Evolutionary conservation across 2,797 vertebrate species (phyloP).

Genomic region (Sphaeramia orbicularis): DNA sequence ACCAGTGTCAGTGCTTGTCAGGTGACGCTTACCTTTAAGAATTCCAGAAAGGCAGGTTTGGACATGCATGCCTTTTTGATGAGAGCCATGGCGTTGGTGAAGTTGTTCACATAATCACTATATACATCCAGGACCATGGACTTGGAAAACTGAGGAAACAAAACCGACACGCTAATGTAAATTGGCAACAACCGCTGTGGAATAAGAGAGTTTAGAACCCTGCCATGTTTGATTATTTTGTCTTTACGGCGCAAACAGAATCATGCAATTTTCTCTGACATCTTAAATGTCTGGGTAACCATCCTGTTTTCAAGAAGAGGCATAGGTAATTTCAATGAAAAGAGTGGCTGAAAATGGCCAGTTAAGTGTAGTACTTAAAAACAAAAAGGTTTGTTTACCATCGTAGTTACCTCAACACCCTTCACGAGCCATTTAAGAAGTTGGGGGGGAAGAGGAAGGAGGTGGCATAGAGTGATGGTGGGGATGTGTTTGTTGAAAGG

Average conservation of each 20-base stretch:
- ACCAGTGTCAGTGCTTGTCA: background rate
- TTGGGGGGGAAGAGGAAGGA: slow-evolving; percentile 46
- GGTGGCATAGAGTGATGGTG: slow-evolving; percentile 15
- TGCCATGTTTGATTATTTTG: slow-evolving; percentile 31
- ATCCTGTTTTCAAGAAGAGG: slow-evolving; percentile 32
- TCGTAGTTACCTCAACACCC: slow-evolving; percentile 61
- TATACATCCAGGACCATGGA: slow-evolving; percentile 97
- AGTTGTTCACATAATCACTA: slow-evolving; percentile 98
- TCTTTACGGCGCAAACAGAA: slow-evolving; percentile 28
- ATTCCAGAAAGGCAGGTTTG: slow-evolving; percentile 94
- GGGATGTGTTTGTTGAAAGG: slow-evolving; percentile 23
- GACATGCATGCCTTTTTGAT: slow-evolving; percentile 97
- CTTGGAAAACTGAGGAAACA: slow-evolving; percentile 91
- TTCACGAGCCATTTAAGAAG: slow-evolving; percentile 74
- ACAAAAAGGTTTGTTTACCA: slow-evolving; percentile 71
- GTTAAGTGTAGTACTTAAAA: slow-evolving; percentile 67
- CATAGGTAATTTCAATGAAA: slow-evolving; percentile 58
- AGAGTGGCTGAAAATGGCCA: slow-evolving; percentile 55
- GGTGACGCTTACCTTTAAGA: slow-evolving; percentile 90
- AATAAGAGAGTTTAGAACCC: slow-evolving; percentile 6
- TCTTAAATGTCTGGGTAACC: slow-evolving; percentile 34
- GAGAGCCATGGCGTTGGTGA: slow-evolving; percentile 94
- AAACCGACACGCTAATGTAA: slow-evolving; percentile 28
- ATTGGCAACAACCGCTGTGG: slow-evolving; percentile 21
- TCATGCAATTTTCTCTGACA: slow-evolving; percentile 52